Conservation (phyloP, 2,888 invertebrate genomes). For the Hypsopygia costalis region DNA sequence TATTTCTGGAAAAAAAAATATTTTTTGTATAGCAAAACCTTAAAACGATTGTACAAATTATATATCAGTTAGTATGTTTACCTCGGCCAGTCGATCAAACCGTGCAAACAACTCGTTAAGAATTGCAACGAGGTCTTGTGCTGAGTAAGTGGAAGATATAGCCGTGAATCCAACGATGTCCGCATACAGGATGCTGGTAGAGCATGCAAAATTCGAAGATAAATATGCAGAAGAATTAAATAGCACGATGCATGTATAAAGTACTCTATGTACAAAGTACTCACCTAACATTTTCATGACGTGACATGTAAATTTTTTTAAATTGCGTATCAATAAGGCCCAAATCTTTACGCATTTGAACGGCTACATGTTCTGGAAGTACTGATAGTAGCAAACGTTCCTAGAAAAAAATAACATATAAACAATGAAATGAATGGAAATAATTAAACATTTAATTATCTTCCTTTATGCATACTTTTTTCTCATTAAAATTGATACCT, state of each 20-base stretch:
- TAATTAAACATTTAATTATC: neutral
- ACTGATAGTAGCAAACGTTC: conserved; percentile 95
- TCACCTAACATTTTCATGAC: conserved; percentile 97
- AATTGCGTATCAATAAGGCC: conserved; percentile 96
- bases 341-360: conserved; percentile 97
- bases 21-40: too few species aligned
- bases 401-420: conserved; percentile 77
- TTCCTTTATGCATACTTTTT: too few species aligned
- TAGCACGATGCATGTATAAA: neutral
- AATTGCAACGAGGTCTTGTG: conserved; percentile 97
- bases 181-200: conserved; percentile 94
- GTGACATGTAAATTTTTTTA: conserved; percentile 98
- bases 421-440: too few species aligned
- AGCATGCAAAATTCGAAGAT: conserved; percentile 24
- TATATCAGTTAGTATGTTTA: conserved; percentile 43
- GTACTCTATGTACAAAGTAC: conserved; percentile 19
- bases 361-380: conserved; percentile 96
- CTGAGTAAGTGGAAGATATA: conserved; percentile 96
- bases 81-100: conserved; percentile 94
- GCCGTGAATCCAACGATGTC: conserved; percentile 99
- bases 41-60: neutral
- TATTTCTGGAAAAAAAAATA: conserved; percentile 85
- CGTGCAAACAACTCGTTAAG: conserved; percentile 97
- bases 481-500: conserved; percentile 85
- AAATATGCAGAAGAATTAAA: neutral